These are phyloP conservation scores for Strigops habroptila DNA, from an alignment of 2,113 vertebrate genomes.

Conservation along the genomic window DNA sequence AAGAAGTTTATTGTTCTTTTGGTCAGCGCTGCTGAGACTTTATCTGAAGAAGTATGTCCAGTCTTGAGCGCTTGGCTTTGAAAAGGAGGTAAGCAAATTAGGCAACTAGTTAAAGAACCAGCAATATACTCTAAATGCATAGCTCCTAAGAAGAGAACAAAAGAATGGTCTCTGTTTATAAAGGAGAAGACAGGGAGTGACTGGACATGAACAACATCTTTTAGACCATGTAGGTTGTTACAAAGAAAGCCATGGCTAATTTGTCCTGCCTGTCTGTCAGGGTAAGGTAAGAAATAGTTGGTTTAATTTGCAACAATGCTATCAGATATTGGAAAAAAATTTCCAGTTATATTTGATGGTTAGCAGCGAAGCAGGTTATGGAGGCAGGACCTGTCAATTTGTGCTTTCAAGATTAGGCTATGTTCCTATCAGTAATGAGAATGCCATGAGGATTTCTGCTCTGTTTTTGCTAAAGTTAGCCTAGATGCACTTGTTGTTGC, in stretches of 20 bases:
- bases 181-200: not conserved
- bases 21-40: not conserved
- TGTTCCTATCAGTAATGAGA: rapidly evolving
- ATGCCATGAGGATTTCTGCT: not conserved
- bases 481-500: not conserved
- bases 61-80: not conserved
- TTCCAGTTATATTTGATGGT: not conserved
- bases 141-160: not conserved
- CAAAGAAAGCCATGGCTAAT: not conserved
- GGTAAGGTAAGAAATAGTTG: not conserved
- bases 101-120: not conserved
- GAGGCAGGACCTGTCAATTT: not conserved
- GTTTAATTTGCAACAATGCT: not conserved
- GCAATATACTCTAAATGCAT: rapidly evolving
- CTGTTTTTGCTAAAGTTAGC: not conserved
- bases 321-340: not conserved
- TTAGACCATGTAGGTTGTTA: not conserved
- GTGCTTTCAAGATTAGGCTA: not conserved
- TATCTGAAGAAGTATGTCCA: not conserved
- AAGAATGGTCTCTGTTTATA: not conserved
- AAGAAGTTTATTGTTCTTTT: not conserved
- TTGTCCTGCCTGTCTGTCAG: not conserved
- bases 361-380: not conserved
- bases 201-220: not conserved
- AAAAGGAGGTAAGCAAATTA: not conserved